Percentiles rank a stretch among this genome's conserved stretches.
Conservation (phyloP, 2,888 invertebrate species). For the Copidosoma aretas region DNA sequence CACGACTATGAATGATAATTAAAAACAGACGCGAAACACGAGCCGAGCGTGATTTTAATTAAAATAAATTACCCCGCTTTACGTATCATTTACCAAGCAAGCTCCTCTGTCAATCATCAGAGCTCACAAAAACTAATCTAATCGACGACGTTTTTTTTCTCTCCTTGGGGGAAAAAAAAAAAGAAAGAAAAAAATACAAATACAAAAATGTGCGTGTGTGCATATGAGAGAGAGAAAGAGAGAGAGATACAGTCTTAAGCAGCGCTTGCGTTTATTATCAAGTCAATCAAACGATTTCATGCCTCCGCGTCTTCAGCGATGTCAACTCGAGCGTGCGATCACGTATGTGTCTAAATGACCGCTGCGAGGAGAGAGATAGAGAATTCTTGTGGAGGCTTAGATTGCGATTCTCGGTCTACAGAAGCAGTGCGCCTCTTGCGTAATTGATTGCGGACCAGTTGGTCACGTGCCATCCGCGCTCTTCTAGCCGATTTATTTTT, state of each 20-base stretch:
- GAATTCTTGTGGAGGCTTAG: slow-evolving; percentile 29
- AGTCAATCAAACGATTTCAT: slow-evolving; percentile 54
- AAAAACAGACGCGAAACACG: too few relatives aligned
- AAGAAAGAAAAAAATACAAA: too few relatives aligned
- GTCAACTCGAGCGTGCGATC: slow-evolving; percentile 18
- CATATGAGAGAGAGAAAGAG: slow-evolving; percentile 8
- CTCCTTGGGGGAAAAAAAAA: too few relatives aligned
- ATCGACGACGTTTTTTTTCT: too few relatives aligned
- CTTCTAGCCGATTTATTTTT: not conserved
- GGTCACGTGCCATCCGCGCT: not conserved
- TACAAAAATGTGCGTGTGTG: too few relatives aligned
- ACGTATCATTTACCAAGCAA: too few relatives aligned
- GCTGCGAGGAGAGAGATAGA: slow-evolving; percentile 3
- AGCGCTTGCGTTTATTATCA: slow-evolving; percentile 50
- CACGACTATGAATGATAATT: too few relatives aligned
- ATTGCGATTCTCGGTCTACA: slow-evolving; percentile 25
- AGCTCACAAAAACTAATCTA: too few relatives aligned
- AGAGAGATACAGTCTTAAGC: not conserved
- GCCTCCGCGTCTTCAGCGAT: slow-evolving; percentile 20
- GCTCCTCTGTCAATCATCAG: too few relatives aligned
- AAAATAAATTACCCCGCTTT: too few relatives aligned
- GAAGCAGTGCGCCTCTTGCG: slow-evolving; percentile 29
- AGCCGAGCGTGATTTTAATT: too few relatives aligned
- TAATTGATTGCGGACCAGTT: slow-evolving; percentile 25
- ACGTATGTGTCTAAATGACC: slow-evolving; percentile 31